These are phyloP conservation scores for Pampusana beccarii DNA, from an alignment of 2,113 vertebrate genomes.

Conservation along the genomic window DNA sequence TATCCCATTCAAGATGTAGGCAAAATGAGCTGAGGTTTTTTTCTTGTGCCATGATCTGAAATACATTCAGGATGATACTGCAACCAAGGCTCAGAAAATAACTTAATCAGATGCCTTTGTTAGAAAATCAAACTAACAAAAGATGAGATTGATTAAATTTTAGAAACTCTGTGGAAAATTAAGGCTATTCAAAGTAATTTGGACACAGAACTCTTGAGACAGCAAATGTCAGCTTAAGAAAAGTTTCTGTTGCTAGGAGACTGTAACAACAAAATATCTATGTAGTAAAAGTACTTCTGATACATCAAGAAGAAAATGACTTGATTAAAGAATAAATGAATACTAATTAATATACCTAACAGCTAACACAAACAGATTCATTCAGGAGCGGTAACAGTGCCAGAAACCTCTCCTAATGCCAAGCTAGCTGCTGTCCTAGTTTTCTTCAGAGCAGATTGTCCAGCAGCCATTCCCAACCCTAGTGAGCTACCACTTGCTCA, in stretches of 20 bases:
- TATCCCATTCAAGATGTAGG: neutral
- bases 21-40: neutral
- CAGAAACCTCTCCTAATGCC: neutral
- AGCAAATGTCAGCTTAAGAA: slow-evolving; percentile 21
- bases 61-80: neutral
- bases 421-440: neutral
- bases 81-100: slow-evolving; percentile 28
- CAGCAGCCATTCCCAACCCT: neutral
- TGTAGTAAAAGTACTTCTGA: neutral
- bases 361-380: neutral
- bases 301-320: neutral
- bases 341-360: neutral
- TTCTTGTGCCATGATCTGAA: neutral
- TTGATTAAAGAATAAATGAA: slow-evolving; percentile 1
- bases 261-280: neutral
- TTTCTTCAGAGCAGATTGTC: neutral
- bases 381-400: neutral
- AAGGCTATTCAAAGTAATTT: slow-evolving; percentile 52
- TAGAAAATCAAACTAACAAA: slow-evolving; percentile 41
- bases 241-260: slow-evolving; percentile 41
- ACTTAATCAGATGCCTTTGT: slow-evolving; percentile 40
- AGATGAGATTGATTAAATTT: slow-evolving; percentile 51
- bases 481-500: neutral
- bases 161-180: slow-evolving; percentile 26
- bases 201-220: neutral